Percentiles rank a stretch among this genome's conserved stretches.
Evolutionary conservation across 2,888 invertebrate species (phyloP).

Genomic region (Drosophila borealis): DNA sequence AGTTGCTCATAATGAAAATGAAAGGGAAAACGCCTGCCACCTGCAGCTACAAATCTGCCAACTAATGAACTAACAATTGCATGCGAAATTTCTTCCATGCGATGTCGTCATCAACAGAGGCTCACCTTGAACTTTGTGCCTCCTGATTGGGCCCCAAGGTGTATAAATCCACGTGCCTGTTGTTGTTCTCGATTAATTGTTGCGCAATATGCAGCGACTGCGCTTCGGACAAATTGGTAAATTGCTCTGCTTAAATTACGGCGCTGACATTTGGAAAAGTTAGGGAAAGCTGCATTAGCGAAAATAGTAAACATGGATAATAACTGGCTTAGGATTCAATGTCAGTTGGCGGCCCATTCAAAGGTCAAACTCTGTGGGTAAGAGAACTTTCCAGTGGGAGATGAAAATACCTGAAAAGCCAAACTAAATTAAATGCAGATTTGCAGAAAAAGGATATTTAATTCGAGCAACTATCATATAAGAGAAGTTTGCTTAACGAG

Average conservation of each 20-base stretch:
- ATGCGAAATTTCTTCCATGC: constrained; percentile 75
- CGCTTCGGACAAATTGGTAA: constrained; percentile 58
- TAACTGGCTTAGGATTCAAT: constrained; percentile 32
- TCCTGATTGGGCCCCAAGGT: constrained; percentile 22
- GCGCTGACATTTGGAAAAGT: constrained; percentile 69
- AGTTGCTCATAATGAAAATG: constrained; percentile 61
- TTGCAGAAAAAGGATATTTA: too few species aligned
- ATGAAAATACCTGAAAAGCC: too few species aligned
- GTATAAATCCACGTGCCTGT: constrained; percentile 42
- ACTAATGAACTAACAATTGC: constrained; percentile 62
- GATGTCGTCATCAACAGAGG: constrained; percentile 41
- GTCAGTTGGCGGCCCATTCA: constrained; percentile 5
- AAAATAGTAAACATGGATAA: constrained; percentile 22
- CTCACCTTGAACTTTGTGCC: constrained; percentile 80
- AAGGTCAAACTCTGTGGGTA: constrained; percentile 31
- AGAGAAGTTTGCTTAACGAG: too few species aligned
- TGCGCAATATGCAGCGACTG: constrained; percentile 60
- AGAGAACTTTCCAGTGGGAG: too few species aligned
- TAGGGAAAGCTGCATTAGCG: constrained; percentile 37
- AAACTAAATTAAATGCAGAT: too few species aligned
- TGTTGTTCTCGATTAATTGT: constrained; percentile 62
- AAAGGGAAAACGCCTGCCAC: constrained; percentile 58
- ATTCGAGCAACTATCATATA: too few species aligned
- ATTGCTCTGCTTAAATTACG: constrained; percentile 62
- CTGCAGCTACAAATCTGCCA: constrained; percentile 21